Conservation (phyloP, 2,113 vertebrate species). For the Barbus barbus region DNA sequence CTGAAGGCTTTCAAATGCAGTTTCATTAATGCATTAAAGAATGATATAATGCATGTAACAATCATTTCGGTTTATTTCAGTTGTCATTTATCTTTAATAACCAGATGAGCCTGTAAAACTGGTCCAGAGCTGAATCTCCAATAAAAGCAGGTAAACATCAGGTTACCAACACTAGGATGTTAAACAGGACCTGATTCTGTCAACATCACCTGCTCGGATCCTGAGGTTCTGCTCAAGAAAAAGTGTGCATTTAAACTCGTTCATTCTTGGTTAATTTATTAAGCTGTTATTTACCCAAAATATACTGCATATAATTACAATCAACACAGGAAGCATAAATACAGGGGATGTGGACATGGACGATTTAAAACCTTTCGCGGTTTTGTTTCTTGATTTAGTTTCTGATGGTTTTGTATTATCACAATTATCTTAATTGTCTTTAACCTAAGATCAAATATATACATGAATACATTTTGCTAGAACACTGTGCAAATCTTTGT, state of each 20-base stretch:
- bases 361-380: constrained; percentile 4
- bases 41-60: background rate
- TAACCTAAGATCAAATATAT: constrained; percentile 48
- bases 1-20: background rate
- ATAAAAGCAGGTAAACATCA: background rate
- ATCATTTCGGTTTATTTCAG: background rate
- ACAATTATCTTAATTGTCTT: constrained; percentile 40
- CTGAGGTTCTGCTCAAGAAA: background rate
- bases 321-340: constrained; percentile 44
- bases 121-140: background rate
- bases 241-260: background rate
- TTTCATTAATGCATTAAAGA: background rate
- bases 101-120: background rate
- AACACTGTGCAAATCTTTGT: constrained; percentile 54
- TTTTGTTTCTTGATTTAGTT: background rate
- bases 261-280: constrained; percentile 55
- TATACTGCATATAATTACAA: constrained; percentile 56
- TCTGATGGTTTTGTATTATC: background rate
- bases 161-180: background rate
- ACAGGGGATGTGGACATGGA: constrained; percentile 38
- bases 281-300: constrained; percentile 55
- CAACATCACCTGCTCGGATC: background rate
- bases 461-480: constrained; percentile 39
- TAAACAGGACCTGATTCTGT: background rate
- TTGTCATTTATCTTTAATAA: background rate